Evolutionary conservation across 2,797 vertebrate genomes (phyloP), one percentile per base, ranked within the genome.

Genomic region (Eospalax fontanierii): DNA sequence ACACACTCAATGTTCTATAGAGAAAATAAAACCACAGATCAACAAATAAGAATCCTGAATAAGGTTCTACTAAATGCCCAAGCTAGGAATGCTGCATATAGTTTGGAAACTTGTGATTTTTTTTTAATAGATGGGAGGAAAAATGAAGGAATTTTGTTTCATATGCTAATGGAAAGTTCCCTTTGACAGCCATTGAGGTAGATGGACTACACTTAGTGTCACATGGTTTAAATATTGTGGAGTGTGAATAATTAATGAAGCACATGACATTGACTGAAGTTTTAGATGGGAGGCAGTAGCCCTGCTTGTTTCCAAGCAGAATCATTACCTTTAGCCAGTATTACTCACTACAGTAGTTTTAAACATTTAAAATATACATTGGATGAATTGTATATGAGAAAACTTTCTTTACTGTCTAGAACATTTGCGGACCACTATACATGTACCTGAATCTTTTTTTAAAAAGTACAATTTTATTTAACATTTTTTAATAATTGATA

Each of bases 241-340:
- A 38, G 21, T 65, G 85, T 97, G 92, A 92, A 96, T 97, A 98
- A 98, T 98, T 98, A 96, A 98, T 97, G 96, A 97, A 22, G 82
- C 96, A 28, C 46, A 79, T 87, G 92, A 94, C 91, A 85, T 54
- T 87, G 82, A 46, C 84, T 92, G 94, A 96, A 92, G 89, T 87
- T 93, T 84, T 94, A 84, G 38, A 94, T 96, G 95, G 76, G 73
- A 76, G 74, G 89, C 74, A 61, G 91, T 63, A 90, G 76, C 43
- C 11, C 75, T 22, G 35, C 0, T 0, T 81, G 38, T 43, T 96
- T 81, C 6, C 40, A 80, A 89, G 91, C 89, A 96, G 66, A 96
- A 68, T 93, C n/a, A 33, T 76, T 74, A 43, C 91, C 40, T 46
- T 79, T 40, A 73, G 81, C 59, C 85, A 46, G 8, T 10, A 16